Evolutionary conservation across 1,140 invertebrate species (phyloP).

Genomic region (Trichomalopsis sarcophagae): DNA sequence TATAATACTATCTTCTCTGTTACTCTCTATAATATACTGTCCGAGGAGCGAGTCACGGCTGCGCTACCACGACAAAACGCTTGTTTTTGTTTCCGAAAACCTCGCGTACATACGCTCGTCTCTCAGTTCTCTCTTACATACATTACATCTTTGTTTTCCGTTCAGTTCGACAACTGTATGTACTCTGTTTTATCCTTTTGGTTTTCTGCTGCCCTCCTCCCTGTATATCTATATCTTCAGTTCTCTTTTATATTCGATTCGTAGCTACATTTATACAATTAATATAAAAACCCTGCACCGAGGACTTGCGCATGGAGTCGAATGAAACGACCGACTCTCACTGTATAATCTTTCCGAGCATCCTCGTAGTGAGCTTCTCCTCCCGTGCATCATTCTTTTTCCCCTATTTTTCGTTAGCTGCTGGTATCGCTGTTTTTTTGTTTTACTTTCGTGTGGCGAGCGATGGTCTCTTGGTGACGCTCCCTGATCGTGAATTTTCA

Average conservation of each 20-base stretch:
- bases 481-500: no score
- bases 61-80: background rate
- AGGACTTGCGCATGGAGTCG: constrained; percentile 13
- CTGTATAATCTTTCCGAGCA: background rate
- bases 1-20: background rate
- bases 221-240: background rate
- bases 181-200: background rate
- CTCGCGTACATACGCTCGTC: background rate
- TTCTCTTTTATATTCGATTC: background rate
- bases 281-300: constrained; percentile 27
- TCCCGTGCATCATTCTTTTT: background rate
- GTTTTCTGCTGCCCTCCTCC: background rate
- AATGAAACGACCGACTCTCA: background rate
- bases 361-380: background rate
- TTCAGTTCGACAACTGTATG: background rate
- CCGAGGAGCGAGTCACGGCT: background rate
- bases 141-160: background rate
- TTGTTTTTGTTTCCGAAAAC: background rate
- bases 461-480: no score
- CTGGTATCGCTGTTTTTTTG: no score
- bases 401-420: background rate
- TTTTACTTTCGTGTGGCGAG: background rate
- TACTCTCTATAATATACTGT: background rate
- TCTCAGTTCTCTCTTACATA: background rate
- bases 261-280: background rate